Percentiles rank a stretch among this genome's conserved stretches.
These are phyloP conservation scores for Paratilapia polleni DNA, from an alignment of 2,113 vertebrate genomes.

Conservation along the genomic window DNA sequence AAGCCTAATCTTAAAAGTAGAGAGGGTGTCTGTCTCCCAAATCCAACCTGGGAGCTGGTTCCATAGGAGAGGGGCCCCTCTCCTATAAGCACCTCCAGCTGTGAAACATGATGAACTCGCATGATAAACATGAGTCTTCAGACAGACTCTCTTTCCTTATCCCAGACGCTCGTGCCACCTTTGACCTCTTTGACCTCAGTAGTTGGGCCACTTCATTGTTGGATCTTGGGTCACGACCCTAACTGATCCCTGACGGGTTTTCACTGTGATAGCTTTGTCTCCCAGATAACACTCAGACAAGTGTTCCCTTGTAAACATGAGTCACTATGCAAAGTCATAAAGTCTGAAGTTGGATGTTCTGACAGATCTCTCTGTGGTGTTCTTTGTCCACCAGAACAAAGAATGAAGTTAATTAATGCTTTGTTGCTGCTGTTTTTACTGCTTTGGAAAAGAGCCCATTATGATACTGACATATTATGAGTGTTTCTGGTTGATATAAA, in stretches of 20 bases:
- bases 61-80: too few relatives aligned
- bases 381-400: background rate
- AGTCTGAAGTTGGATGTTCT: background rate
- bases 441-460: background rate
- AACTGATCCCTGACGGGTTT: background rate
- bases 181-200: constrained; percentile 17
- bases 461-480: background rate
- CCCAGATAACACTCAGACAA: background rate
- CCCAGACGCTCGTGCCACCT: background rate
- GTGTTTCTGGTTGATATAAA: background rate
- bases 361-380: background rate
- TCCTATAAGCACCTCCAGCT: too few relatives aligned
- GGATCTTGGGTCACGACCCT: background rate
- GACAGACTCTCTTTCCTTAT: background rate
- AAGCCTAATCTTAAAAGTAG: too few relatives aligned
- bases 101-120: too few relatives aligned
- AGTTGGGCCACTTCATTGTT: background rate
- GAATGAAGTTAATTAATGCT: background rate
- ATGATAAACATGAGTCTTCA: background rate
- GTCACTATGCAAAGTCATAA: background rate
- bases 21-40: too few relatives aligned
- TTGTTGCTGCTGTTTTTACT: background rate
- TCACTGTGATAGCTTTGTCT: constrained; percentile 4
- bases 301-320: constrained; percentile 31
- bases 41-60: too few relatives aligned